Base-by-base conservation (phyloP, 2,797 vertebrate species). In the Xenentodon cancila region DNA sequence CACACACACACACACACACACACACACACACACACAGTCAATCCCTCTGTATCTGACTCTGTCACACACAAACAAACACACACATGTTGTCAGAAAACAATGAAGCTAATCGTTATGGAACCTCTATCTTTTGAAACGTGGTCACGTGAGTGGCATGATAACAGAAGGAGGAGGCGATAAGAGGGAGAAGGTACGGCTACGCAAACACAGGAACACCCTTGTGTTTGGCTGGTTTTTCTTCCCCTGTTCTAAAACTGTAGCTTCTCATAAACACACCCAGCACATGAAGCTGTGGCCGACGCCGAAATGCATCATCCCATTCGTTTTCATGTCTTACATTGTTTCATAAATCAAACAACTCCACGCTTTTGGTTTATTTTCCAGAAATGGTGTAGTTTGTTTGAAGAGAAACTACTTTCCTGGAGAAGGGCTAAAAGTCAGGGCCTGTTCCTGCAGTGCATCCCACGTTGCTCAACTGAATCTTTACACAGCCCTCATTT, bases 31-130 rank as follows among this genome's bases (percentile, higher is more conserved):
- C 22, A 46, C n/a, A 51, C 25, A 17, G 4, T 42, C 27, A 17
- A 55, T 43, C 20, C 16, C 25, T 3, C 48, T 37, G 48, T 17
- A 30, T 40, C 19, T 20, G 59, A 15, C 25, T 44, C 43, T 15
- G 48, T 13, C 63, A 40, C 49, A 25, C 64, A 56, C 53, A 46
- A 58, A 63, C 56, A 55, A 46, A 58, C 50, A 61, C 69, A 48
- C 52, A 54, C 46, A 57, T 3, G 55, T 15, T 54, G 56, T 65
- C 67, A 61, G 56, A 71, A 73, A 85, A 87, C 76, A 75, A 86
- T 85, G 77, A 79, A 85, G 87, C 87, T 89, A 88, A 87, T 89
- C 79, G 77, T 76, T 62, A 81, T 63, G 61, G 59, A 75, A 70
- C 68, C 58, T 30, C 71, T 63, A 66, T 82, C 75, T 87, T 78